Evolutionary conservation across 2,888 invertebrate genomes (phyloP).

Genomic region (Lepidonotus clava): DNA sequence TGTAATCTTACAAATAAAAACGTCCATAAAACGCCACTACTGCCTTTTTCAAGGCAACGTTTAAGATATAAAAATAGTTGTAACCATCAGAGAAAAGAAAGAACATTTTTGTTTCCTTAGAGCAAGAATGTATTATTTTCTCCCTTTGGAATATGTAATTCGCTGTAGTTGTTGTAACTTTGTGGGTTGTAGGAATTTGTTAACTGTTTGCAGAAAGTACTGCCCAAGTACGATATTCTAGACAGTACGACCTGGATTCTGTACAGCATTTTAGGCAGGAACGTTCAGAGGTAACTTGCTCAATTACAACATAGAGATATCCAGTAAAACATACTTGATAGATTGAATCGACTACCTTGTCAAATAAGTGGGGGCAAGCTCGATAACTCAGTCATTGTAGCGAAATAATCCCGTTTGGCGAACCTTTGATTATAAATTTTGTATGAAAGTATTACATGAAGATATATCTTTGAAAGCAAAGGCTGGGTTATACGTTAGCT

Average conservation of each 20-base stretch:
- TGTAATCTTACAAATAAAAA: conserved; percentile 10
- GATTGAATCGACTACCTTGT: no score
- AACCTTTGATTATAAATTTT: no score
- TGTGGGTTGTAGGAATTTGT: conserved; percentile 5
- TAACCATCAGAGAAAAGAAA: neutral
- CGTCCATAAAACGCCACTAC: neutral
- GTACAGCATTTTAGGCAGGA: conserved; percentile 11
- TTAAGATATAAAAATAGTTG: neutral
- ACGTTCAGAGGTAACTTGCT: conserved; percentile 9
- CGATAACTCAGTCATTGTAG: no score
- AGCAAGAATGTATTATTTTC: neutral
- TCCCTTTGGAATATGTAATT: neutral
- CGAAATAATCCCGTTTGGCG: no score
- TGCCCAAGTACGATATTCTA: conserved; percentile 27
- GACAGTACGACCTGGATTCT: neutral
- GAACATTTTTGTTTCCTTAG: neutral
- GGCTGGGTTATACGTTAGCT: no score
- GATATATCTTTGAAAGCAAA: no score
- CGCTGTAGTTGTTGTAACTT: neutral
- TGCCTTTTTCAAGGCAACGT: neutral
- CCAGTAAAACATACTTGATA: no score
- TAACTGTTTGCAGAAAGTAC: conserved; percentile 27
- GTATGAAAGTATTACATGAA: no score
- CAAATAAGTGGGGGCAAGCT: no score
- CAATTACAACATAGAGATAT: no score